Evolutionary conservation across 2,797 vertebrate species (phyloP).

Genomic region (Malurus splendens): DNA sequence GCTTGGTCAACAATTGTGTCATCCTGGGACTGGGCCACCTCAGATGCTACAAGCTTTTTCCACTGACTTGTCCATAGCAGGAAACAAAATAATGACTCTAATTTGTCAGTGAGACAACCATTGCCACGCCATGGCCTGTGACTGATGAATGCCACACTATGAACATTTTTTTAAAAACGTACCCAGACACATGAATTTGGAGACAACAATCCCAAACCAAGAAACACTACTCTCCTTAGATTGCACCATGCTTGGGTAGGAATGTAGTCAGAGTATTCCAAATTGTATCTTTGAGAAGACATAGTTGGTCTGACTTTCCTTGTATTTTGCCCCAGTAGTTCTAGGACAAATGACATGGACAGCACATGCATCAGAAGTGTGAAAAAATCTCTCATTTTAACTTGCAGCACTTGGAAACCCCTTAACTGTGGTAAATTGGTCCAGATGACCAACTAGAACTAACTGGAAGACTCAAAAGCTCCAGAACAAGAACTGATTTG

Average conservation of each 20-base stretch:
- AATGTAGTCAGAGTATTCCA: background rate
- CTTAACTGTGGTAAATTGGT: background rate
- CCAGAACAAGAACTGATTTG: background rate
- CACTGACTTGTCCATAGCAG: background rate
- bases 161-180: background rate
- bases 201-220: background rate
- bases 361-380: background rate
- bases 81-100: background rate
- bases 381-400: background rate
- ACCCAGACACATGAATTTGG: background rate
- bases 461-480: background rate
- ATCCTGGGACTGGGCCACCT: background rate
- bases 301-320: background rate
- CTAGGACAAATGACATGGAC: background rate
- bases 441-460: background rate
- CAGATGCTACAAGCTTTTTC: background rate
- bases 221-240: background rate
- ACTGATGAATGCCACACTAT: background rate
- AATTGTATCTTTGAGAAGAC: background rate
- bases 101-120: background rate
- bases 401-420: background rate
- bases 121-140: fast-evolving
- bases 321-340: background rate
- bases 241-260: background rate
- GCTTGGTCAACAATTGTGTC: background rate